phyloP scores from a whole-genome alignment of 2,888 invertebrate species.

The Arrhopalites spinosus region DNA sequence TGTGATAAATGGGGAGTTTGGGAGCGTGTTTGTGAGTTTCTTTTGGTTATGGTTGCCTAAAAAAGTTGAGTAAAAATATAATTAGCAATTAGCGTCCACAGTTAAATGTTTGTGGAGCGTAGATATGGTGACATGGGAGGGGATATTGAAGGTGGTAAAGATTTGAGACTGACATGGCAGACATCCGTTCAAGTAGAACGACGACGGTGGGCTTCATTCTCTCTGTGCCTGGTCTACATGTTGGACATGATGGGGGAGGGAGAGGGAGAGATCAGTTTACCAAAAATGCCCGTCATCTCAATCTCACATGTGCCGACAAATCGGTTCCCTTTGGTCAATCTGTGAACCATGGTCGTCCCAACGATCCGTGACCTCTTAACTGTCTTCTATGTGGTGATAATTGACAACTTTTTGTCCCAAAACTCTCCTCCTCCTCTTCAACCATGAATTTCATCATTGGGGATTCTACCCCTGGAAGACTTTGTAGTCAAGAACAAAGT shows the following conservation, averaged over 20 bases:
- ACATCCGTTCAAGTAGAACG: conserved; percentile 21
- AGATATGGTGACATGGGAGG: neutral
- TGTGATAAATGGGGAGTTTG: neutral
- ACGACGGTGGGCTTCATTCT: conserved; percentile 20
- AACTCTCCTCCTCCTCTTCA: neutral
- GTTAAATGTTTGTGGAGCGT: neutral
- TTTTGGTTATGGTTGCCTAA: no score
- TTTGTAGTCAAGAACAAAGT: no score
- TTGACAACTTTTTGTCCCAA: conserved; percentile 25
- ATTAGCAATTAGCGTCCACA: no score
- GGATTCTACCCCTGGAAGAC: neutral
- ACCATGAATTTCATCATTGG: neutral
- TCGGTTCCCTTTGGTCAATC: conserved; percentile 31
- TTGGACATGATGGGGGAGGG: neutral
- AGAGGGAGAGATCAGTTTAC: conserved; percentile 27
- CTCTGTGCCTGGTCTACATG: neutral
- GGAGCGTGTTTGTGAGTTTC: neutral
- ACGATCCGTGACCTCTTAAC: conserved; percentile 39
- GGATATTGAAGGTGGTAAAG: neutral
- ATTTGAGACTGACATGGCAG: neutral
- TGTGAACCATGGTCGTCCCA: conserved; percentile 29
- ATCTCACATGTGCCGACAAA: conserved; percentile 21
- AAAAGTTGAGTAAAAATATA: neutral
- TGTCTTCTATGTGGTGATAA: conserved; percentile 27
- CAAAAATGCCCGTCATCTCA: conserved; percentile 13